Percentiles rank a stretch among this genome's conserved stretches.
These are phyloP conservation scores for Pangasius djambal DNA, from an alignment of 2,797 vertebrate species.

Conservation along the genomic window DNA sequence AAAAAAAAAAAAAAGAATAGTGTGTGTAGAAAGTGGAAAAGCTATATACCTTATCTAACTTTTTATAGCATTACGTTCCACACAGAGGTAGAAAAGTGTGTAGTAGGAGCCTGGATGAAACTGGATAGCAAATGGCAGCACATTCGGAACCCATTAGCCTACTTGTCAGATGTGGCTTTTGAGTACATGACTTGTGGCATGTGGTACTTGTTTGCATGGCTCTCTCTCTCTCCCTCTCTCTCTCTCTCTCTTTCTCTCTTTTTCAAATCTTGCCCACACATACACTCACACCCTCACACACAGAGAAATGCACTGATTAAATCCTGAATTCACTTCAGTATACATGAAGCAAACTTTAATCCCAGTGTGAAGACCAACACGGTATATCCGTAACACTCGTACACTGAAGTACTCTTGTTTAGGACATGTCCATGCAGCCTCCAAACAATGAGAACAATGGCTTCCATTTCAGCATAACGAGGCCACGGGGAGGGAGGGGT, in stretches of 20 bases:
- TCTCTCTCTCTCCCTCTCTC: not conserved
- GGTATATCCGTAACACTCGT: conserved; percentile 14
- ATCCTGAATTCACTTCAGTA: not conserved
- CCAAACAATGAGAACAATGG: conserved; percentile 47
- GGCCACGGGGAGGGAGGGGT: conserved; percentile 59
- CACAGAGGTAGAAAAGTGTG: not conserved
- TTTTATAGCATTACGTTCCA: not conserved
- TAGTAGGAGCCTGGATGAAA: conserved; percentile 23
- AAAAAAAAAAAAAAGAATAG: not conserved
- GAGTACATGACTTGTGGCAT: conserved; percentile 52
- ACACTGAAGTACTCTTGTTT: conserved; percentile 1
- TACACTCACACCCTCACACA: not conserved
- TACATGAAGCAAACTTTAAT: conserved; percentile 13
- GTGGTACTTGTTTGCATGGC: conserved; percentile 48
- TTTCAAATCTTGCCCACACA: not conserved
- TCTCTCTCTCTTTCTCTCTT: no score
- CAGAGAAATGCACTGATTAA: not conserved
- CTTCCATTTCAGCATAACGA: conserved; percentile 44
- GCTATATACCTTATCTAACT: not conserved
- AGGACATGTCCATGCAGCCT: conserved; percentile 43
- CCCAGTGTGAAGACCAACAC: not conserved
- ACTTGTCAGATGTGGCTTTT: conserved; percentile 54
- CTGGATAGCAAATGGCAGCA: conserved; percentile 38
- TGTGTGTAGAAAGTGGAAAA: not conserved
- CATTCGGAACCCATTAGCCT: conserved; percentile 56